Evolutionary conservation across 2,888 invertebrate genomes (phyloP).

Genomic region (Eurytoma californica): DNA sequence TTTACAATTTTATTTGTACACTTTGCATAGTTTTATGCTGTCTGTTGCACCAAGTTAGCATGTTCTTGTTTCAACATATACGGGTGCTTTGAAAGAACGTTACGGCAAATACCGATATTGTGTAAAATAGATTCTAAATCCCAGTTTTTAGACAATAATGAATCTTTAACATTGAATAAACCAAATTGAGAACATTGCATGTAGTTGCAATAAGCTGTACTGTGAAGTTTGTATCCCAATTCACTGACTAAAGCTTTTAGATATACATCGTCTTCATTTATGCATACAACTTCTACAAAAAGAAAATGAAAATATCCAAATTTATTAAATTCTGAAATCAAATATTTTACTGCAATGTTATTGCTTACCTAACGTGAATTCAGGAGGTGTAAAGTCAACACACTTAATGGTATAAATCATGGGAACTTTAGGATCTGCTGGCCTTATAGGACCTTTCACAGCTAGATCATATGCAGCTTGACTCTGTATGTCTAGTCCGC

Average conservation of each 20-base stretch:
- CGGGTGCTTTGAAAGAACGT: slow-evolving; percentile 75
- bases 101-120: slow-evolving; percentile 79
- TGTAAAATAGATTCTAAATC: slow-evolving; percentile 81
- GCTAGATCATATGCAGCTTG: slow-evolving; percentile 95
- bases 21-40: slow-evolving; percentile 17
- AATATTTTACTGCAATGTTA: background rate
- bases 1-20: slow-evolving; percentile 38
- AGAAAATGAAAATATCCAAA: slow-evolving; percentile 57
- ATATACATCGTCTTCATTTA: slow-evolving; percentile 89
- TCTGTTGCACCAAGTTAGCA: slow-evolving; percentile 34
- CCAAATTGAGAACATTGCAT: slow-evolving; percentile 90
- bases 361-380: slow-evolving; percentile 87
- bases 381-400: slow-evolving; percentile 86
- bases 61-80: slow-evolving; percentile 46
- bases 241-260: slow-evolving; percentile 88
- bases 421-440: slow-evolving; percentile 82
- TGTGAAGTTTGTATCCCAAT: slow-evolving; percentile 86
- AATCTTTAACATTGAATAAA: slow-evolving; percentile 84
- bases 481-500: slow-evolving; percentile 89
- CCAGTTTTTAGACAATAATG: slow-evolving; percentile 91
- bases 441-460: slow-evolving; percentile 86
- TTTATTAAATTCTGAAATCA: slow-evolving; percentile 23
- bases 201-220: slow-evolving; percentile 87
- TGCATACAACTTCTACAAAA: slow-evolving; percentile 87
- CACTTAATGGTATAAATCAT: slow-evolving; percentile 91